Conservation (phyloP, 1,140 invertebrate species). For the Cyclina sinensis region DNA sequence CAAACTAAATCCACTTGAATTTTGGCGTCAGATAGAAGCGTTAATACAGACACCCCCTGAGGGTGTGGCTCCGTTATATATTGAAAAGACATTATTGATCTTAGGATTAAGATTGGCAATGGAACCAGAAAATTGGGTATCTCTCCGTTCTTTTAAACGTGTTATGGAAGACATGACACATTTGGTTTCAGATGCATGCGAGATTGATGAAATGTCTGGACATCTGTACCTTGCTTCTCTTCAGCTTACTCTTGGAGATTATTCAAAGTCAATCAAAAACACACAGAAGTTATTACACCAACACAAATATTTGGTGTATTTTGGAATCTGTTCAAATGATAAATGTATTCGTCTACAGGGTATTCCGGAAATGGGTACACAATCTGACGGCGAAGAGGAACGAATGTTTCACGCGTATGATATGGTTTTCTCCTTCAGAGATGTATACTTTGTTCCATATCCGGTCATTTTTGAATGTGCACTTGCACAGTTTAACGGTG, state of each 20-base stretch:
- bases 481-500: background rate
- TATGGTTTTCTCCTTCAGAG: background rate
- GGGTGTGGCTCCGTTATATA: no score
- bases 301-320: background rate
- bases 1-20: no score
- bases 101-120: no score
- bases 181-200: no score
- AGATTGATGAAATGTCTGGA: background rate
- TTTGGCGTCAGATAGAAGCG: no score
- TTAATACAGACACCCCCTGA: no score
- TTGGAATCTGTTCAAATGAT: background rate
- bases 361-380: background rate
- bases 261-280: background rate
- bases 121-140: no score
- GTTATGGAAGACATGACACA: no score
- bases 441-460: background rate
- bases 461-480: background rate
- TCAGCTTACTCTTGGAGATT: background rate
- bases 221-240: background rate
- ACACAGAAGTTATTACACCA: background rate
- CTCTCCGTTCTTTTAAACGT: no score
- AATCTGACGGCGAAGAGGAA: background rate
- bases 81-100: no score
- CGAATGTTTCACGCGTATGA: background rate
- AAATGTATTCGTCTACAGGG: background rate